Evolutionary conservation across 92 coral and sea anemone genomes (phyloP).

Genomic region (Palythoa grandiflora): DNA sequence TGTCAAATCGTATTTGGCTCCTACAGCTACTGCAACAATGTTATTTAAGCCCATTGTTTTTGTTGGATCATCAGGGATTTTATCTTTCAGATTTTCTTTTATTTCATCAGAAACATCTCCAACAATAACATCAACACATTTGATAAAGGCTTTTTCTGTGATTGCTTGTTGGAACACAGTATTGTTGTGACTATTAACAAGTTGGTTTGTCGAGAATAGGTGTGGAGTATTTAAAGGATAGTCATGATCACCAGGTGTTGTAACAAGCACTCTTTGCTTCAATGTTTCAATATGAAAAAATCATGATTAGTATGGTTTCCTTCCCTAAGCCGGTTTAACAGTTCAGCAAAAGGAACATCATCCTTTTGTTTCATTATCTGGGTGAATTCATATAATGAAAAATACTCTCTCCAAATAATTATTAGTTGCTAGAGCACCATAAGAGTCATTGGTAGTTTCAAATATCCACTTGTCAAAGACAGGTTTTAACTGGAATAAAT

Average conservation of each 20-base stretch:
- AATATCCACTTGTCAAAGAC: conserved; percentile 57
- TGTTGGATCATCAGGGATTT: conserved; percentile 62
- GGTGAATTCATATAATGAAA: conserved; percentile 45
- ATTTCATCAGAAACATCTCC: background rate
- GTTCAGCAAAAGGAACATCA: conserved; percentile 48
- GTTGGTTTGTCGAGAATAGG: conserved; percentile 2
- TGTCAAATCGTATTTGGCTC: conserved; percentile 72
- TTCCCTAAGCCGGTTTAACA: conserved; percentile 54
- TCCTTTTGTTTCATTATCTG: conserved; percentile 55
- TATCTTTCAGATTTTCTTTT: conserved; percentile 56
- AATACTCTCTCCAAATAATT: conserved; percentile 54
- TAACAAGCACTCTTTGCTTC: background rate
- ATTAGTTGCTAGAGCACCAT: conserved; percentile 53
- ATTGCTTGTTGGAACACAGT: conserved; percentile 2
- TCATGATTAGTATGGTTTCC: conserved; percentile 6
- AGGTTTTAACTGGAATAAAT: conserved; percentile 32
- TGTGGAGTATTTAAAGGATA: background rate
- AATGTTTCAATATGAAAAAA: too few species aligned
- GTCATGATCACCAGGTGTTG: background rate
- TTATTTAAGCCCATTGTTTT: conserved; percentile 66
- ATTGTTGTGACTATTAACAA: conserved; percentile 2
- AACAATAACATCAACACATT: conserved; percentile 2
- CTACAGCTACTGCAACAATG: conserved; percentile 45
- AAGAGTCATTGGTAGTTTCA: conserved; percentile 30
- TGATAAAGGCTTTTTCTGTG: conserved; percentile 1